phyloP scores from a whole-genome alignment of 1,140 invertebrate genomes.

The Agraylea sexmaculata region DNA sequence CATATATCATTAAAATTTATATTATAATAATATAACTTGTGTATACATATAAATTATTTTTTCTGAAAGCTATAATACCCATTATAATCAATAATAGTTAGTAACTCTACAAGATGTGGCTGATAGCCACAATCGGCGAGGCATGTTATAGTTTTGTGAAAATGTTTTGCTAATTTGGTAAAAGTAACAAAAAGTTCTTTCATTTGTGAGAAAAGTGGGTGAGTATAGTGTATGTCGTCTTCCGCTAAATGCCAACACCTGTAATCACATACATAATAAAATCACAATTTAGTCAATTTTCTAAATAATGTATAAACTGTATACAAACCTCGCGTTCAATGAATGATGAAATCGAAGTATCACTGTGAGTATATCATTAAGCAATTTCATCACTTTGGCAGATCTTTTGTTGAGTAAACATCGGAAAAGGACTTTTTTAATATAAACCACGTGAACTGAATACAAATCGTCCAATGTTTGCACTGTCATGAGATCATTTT shows the following conservation, averaged over 20 bases:
- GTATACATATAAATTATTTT: background rate
- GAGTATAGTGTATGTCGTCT: conserved; percentile 27
- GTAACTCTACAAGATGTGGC: conserved; percentile 32
- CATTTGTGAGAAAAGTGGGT: conserved; percentile 30
- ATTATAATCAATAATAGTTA: conserved; percentile 36
- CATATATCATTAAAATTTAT: too few species aligned
- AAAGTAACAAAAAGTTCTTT: conserved; percentile 34
- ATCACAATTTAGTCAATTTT: background rate
- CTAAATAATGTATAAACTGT: background rate
- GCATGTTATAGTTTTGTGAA: conserved; percentile 34
- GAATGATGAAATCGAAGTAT: conserved; percentile 54
- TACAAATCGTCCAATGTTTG: conserved; percentile 57
- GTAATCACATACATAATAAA: conserved; percentile 13
- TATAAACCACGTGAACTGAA: conserved; percentile 51
- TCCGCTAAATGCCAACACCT: conserved; percentile 37
- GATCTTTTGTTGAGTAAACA: conserved; percentile 57
- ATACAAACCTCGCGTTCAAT: conserved; percentile 31
- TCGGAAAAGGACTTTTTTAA: conserved; percentile 58
- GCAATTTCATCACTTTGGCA: conserved; percentile 47
- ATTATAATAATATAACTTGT: too few species aligned
- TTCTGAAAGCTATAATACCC: conserved; percentile 26
- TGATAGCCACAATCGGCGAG: conserved; percentile 39
- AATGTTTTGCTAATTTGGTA: conserved; percentile 33
- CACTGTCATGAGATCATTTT: conserved; percentile 48
- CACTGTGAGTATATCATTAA: conserved; percentile 56